A percentile compares a stretch with the other conserved stretches of the same genome.
Evolutionary conservation across 1,140 invertebrate genomes (phyloP).

Genomic region (Medauroidea extradentata): DNA sequence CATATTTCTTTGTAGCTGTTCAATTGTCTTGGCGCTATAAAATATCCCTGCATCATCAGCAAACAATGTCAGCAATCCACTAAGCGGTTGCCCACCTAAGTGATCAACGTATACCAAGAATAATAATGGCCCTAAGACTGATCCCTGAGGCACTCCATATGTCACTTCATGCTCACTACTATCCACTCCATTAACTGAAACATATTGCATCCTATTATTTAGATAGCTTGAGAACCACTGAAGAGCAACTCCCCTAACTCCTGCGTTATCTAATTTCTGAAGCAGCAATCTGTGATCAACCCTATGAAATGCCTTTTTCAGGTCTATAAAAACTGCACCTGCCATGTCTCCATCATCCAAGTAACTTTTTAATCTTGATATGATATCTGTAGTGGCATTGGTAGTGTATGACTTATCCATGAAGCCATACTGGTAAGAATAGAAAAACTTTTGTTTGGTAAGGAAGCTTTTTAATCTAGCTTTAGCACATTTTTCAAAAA

Average conservation of each 20-base stretch:
- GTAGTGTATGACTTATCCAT: too few relatives aligned
- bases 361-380: too few relatives aligned
- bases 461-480: background rate
- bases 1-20: too few relatives aligned
- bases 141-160: conserved; percentile 12
- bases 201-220: background rate
- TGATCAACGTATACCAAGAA: conserved; percentile 21
- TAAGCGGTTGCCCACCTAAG: background rate
- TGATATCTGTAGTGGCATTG: too few relatives aligned
- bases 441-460: too few relatives aligned
- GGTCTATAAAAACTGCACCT: too few relatives aligned
- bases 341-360: too few relatives aligned
- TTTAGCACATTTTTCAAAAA: conserved; percentile 8
- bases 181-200: background rate
- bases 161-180: background rate
- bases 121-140: conserved; percentile 6
- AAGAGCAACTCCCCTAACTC: background rate
- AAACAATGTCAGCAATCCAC: background rate
- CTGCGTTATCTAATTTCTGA: background rate
- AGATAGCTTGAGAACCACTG: conserved; percentile 1
- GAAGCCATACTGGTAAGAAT: too few relatives aligned
- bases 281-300: background rate
- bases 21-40: too few relatives aligned
- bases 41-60: background rate
- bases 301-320: conserved; percentile 16